Conservation (phyloP, 2,888 invertebrate genomes). For the Melinopterus prodromus region DNA sequence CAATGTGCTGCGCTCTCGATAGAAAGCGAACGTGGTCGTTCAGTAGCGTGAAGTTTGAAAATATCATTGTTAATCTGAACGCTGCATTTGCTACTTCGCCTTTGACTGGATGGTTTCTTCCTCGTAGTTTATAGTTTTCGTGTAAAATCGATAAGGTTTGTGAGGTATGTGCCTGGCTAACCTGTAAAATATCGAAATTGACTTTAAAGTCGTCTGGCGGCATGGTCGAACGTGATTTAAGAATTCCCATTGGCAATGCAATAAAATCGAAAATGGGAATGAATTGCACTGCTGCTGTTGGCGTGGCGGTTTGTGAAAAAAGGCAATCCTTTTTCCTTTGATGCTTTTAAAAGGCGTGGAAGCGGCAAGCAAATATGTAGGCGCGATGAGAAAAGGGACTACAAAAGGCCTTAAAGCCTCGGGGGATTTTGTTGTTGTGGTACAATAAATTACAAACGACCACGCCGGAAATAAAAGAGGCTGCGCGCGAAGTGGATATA, state of each 20-base stretch:
- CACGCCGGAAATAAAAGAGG: neutral
- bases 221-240: neutral
- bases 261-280: neutral
- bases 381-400: neutral
- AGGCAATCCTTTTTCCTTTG: neutral
- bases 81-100: too few species aligned
- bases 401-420: neutral
- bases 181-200: slow-evolving; percentile 4
- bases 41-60: too few species aligned
- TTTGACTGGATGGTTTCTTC: too few species aligned
- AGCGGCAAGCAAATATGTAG: neutral
- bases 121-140: neutral
- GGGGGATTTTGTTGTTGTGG: neutral
- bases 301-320: neutral
- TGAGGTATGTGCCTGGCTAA: neutral
- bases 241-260: neutral
- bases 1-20: too few species aligned
- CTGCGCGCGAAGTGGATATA: too few species aligned
- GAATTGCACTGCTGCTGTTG: neutral
- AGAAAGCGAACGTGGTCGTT: too few species aligned
- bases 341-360: neutral
- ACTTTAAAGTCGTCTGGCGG: neutral
- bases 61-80: too few species aligned
- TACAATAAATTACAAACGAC: neutral
- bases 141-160: neutral